Percentiles rank a stretch among this genome's conserved stretches.
Evolutionary conservation across 2,113 vertebrate genomes (phyloP).

Genomic region (Lota lota): DNA sequence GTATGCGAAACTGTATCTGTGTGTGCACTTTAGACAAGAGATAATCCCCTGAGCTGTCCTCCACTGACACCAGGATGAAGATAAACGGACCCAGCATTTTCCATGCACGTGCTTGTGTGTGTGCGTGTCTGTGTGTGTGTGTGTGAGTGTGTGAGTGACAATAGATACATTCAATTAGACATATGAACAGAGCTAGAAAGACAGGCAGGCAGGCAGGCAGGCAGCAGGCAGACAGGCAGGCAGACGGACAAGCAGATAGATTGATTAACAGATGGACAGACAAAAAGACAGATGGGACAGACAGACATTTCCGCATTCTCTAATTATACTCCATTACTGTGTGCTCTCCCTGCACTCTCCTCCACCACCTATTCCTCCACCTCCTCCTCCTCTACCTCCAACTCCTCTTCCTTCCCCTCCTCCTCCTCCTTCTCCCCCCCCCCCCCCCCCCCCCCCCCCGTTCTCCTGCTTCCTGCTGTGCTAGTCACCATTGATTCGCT

Average conservation of each 20-base stretch:
- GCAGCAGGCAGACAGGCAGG: background rate
- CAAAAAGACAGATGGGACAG: no score
- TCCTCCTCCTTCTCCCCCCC: background rate
- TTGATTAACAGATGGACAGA: no score
- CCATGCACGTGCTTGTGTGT: constrained; percentile 12
- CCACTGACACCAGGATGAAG: constrained; percentile 48
- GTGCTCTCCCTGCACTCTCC: no score
- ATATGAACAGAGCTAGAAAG: background rate
- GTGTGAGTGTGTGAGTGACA: background rate
- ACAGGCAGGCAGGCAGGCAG: background rate
- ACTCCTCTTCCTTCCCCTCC: background rate
- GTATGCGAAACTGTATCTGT: constrained; percentile 13
- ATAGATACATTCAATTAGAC: background rate
- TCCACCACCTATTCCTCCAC: no score
- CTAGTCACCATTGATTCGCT: constrained; percentile 96
- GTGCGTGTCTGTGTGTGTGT: constrained; percentile 3
- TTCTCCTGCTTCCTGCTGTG: constrained; percentile 9
- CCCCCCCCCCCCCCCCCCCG: background rate
- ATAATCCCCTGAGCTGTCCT: constrained; percentile 59
- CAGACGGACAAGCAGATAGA: no score
- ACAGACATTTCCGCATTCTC: no score
- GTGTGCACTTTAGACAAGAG: constrained; percentile 31
- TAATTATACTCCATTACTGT: no score
- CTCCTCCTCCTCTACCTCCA: no score
- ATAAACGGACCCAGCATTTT: constrained; percentile 36